Evolutionary conservation across 2,797 vertebrate species (phyloP).

Genomic region (Macropus fuliginosus): DNA sequence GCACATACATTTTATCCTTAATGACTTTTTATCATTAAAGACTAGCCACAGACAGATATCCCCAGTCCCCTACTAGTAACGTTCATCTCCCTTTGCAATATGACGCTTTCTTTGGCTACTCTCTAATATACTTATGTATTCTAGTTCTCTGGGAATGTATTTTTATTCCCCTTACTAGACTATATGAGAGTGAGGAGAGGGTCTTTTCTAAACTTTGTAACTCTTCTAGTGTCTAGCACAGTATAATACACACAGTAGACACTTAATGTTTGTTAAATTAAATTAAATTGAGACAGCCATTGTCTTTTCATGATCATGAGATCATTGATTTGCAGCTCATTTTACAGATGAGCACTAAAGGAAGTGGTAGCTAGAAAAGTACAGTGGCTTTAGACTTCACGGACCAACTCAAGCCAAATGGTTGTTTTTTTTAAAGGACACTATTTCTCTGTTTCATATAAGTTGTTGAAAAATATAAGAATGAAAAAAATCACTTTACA

Average conservation of each 20-base stretch:
- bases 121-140: not conserved
- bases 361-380: not conserved
- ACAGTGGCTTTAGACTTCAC: not conserved
- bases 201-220: not conserved
- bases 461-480: not conserved
- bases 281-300: not conserved
- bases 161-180: not conserved
- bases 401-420: not conserved
- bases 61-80: not conserved
- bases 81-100: not conserved
- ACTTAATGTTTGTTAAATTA: not conserved
- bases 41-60: not conserved
- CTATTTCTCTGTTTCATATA: not conserved
- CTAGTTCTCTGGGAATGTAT: not conserved
- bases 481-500: not conserved
- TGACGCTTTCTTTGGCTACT: not conserved
- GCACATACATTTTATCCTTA: not conserved
- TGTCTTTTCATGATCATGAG: not conserved
- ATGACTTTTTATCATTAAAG: not conserved
- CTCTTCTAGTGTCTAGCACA: not conserved
- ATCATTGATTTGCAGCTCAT: not conserved
- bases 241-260: not conserved
- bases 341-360: not conserved
- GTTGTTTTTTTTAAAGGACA: not conserved
- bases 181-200: not conserved